Conservation (phyloP, 2,113 vertebrate genomes). For the Danionella cerebrum region DNA sequence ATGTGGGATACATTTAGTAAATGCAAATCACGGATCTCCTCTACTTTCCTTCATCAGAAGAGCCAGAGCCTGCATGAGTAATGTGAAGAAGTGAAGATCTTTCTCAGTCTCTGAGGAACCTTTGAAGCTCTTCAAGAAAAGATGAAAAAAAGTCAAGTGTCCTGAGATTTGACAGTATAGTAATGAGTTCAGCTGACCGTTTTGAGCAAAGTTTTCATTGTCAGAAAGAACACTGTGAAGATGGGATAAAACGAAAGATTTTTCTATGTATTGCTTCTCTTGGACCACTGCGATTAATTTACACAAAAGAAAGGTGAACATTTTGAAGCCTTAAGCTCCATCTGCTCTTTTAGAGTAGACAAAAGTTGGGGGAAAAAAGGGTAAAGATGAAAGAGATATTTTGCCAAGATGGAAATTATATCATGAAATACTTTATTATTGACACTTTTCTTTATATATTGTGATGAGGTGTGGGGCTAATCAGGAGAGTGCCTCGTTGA, state of each 20-base stretch:
- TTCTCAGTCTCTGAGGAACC: background rate
- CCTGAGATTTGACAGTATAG: conserved; percentile 6
- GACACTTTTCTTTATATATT: too few species aligned
- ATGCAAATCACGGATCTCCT: background rate
- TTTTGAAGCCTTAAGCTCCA: background rate
- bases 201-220: background rate
- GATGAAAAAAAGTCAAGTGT: background rate
- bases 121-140: conserved; percentile 12
- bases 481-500: too few species aligned
- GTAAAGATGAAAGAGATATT: background rate
- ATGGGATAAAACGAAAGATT: background rate
- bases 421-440: too few species aligned
- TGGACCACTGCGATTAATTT: background rate
- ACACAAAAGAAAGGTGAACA: background rate
- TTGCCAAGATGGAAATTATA: too few species aligned
- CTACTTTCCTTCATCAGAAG: conserved; percentile 4
- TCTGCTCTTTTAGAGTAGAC: background rate
- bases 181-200: conserved; percentile 6
- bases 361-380: background rate
- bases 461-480: too few species aligned
- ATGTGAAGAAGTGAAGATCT: background rate
- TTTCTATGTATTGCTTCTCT: background rate
- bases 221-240: background rate
- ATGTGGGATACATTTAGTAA: background rate
- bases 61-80: background rate